Conservation (phyloP, 2,797 vertebrate genomes). For the Pseudochromis fuscus region DNA sequence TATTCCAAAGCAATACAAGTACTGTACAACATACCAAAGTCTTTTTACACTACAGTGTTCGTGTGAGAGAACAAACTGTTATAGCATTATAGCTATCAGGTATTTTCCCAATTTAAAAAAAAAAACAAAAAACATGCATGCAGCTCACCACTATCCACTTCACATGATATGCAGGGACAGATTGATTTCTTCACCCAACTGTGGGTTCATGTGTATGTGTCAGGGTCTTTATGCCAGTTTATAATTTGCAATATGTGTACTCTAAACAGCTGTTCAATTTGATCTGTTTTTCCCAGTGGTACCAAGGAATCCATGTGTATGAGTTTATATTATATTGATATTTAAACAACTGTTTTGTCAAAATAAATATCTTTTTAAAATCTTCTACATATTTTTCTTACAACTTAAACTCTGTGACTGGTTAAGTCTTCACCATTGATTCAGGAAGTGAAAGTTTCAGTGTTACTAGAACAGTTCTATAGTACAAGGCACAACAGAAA, state of each 20-base stretch:
- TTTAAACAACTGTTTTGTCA: constrained; percentile 35
- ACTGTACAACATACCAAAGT: constrained; percentile 41
- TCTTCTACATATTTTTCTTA: no score
- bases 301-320: constrained; percentile 29
- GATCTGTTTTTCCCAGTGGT: constrained; percentile 12
- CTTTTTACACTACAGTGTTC: constrained; percentile 43
- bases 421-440: background rate
- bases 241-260: constrained; percentile 6
- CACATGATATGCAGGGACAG: background rate
- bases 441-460: background rate
- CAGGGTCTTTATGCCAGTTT: background rate
- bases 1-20: constrained; percentile 34
- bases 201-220: background rate
- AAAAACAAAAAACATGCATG: constrained; percentile 1
- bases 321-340: constrained; percentile 32
- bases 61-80: constrained; percentile 10
- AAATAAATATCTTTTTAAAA: constrained; percentile 57
- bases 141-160: background rate
- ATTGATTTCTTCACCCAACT: background rate
- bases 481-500: background rate
- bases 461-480: constrained; percentile 39
- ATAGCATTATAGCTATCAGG: background rate
- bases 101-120: constrained; percentile 22
- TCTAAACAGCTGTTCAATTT: background rate
- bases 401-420: background rate